Conservation (phyloP, 2,113 vertebrate genomes). For the Apodemus speciosus region DNA sequence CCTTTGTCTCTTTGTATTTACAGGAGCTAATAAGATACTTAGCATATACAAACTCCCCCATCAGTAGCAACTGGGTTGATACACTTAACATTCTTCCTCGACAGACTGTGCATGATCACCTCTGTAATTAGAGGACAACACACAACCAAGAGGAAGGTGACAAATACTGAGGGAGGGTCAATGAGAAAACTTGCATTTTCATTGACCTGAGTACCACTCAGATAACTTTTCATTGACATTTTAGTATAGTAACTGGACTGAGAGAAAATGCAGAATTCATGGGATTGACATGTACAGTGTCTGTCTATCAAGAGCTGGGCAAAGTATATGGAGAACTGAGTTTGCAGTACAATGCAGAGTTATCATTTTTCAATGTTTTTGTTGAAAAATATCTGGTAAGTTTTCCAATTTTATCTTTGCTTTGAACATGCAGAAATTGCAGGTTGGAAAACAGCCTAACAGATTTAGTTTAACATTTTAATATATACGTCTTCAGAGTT, state of each 20-base stretch:
- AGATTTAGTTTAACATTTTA: no score
- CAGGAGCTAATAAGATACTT: neutral
- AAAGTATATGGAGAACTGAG: neutral
- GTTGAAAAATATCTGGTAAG: neutral
- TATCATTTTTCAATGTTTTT: neutral
- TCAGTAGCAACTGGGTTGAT: neutral
- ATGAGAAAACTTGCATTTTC: neutral
- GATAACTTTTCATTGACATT: neutral
- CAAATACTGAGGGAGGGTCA: neutral
- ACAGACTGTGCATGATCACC: neutral
- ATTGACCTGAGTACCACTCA: neutral
- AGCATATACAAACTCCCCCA: neutral
- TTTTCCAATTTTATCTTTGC: neutral
- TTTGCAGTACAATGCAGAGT: neutral
- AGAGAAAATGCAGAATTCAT: neutral
- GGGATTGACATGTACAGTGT: neutral
- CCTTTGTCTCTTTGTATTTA: neutral
- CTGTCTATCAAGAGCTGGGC: neutral
- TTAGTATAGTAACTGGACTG: neutral
- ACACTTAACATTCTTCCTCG: neutral
- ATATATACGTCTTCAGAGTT: neutral
- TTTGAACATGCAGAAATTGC: neutral
- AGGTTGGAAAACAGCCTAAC: neutral
- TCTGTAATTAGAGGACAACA: neutral
- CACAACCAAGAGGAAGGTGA: neutral